A percentile compares a stretch with the other conserved stretches of the same genome.
Evolutionary conservation across 1,140 invertebrate species (phyloP).

Genomic region (Zaprionus ornatus): DNA sequence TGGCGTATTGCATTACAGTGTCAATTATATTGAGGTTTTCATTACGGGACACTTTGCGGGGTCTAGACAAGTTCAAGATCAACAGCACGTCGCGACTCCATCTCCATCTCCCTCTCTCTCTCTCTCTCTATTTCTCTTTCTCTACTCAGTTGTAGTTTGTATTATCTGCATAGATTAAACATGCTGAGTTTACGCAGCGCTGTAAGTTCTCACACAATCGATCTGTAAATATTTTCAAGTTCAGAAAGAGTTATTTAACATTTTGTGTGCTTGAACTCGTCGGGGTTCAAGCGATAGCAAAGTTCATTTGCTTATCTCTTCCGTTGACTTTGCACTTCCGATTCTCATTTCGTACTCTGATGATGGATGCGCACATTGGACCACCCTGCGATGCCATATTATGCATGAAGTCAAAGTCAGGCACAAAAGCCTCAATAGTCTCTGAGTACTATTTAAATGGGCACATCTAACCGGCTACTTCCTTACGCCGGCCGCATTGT

Average conservation of each 20-base stretch:
- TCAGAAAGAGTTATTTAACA: slow-evolving; percentile 13
- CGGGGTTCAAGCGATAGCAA: neutral
- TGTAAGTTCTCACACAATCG: neutral
- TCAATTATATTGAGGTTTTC: slow-evolving; percentile 73
- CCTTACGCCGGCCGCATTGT: slow-evolving; percentile 71
- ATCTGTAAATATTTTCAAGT: neutral
- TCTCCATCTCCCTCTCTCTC: neutral
- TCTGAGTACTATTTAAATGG: slow-evolving; percentile 62
- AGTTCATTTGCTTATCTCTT: neutral
- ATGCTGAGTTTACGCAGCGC: neutral
- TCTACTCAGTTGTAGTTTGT: neutral
- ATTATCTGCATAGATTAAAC: neutral
- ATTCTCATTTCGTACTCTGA: neutral
- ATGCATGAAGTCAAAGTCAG: slow-evolving; percentile 24
- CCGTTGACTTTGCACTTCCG: too few species aligned
- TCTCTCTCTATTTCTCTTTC: neutral
- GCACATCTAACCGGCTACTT: slow-evolving; percentile 77
- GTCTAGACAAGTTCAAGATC: neutral
- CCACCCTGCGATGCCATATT: slow-evolving; percentile 42
- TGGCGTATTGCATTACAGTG: slow-evolving; percentile 68
- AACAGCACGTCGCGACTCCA: neutral
- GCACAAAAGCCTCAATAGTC: slow-evolving; percentile 43
- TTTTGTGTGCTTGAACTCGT: neutral
- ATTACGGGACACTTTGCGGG: slow-evolving; percentile 42
- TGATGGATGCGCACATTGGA: slow-evolving; percentile 2